These are phyloP conservation scores for Tachysurus vachellii DNA, from an alignment of 2,113 vertebrate species.

Conservation along the genomic window DNA sequence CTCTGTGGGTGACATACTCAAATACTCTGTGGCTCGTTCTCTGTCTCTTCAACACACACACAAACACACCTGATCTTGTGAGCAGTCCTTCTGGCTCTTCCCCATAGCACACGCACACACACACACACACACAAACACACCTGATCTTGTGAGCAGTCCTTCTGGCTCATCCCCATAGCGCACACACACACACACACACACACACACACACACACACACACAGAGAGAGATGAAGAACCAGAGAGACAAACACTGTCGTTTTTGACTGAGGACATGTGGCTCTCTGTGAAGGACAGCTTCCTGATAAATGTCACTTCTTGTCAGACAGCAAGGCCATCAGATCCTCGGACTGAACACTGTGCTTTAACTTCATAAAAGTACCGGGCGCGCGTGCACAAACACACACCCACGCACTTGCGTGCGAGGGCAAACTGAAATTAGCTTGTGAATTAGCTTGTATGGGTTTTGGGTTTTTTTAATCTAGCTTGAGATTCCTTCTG, in stretches of 20 bases:
- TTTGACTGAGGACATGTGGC: slow-evolving; percentile 49
- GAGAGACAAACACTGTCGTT: slow-evolving; percentile 38
- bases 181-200: too few relatives aligned
- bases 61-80: slow-evolving; percentile 6
- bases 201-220: too few relatives aligned
- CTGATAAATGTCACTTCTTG: slow-evolving; percentile 64
- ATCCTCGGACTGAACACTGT: slow-evolving; percentile 36
- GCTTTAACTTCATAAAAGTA: slow-evolving; percentile 51
- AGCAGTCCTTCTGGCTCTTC: not conserved
- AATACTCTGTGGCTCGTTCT: slow-evolving; percentile 17
- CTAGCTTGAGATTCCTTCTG: not conserved
- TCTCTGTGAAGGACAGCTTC: slow-evolving; percentile 67
- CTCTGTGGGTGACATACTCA: slow-evolving; percentile 31
- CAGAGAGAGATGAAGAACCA: slow-evolving; percentile 54
- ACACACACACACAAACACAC: too few relatives aligned
- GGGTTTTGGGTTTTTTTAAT: not conserved
- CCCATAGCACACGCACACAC: slow-evolving; percentile 47
- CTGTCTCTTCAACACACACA: not conserved
- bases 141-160: too few relatives aligned
- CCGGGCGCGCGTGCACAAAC: not conserved
- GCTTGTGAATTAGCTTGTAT: not conserved
- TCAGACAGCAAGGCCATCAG: slow-evolving; percentile 54
- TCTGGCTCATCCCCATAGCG: too few relatives aligned
- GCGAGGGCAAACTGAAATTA: not conserved
- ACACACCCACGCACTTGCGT: not conserved